Conservation (phyloP, 2,113 vertebrate genomes). For the Tragulus kanchil region DNA sequence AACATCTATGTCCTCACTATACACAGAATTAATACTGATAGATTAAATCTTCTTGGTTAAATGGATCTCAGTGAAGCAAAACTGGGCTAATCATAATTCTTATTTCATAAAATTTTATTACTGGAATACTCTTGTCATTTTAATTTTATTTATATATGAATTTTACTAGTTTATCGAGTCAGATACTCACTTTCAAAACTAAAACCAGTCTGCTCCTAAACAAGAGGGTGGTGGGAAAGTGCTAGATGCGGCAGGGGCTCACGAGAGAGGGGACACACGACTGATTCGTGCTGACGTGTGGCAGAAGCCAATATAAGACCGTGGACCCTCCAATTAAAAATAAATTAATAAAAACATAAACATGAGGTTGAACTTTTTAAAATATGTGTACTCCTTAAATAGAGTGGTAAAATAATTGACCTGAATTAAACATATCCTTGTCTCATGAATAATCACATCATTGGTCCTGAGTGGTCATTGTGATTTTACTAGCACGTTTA, state of each 20-base stretch:
- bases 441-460: background rate
- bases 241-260: background rate
- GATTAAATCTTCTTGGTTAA: background rate
- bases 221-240: background rate
- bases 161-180: background rate
- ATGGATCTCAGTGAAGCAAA: background rate
- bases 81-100: background rate
- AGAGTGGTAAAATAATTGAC: background rate
- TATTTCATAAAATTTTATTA: background rate
- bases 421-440: background rate
- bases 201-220: background rate
- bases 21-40: background rate
- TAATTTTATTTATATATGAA: background rate
- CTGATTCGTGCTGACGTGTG: background rate
- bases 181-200: background rate
- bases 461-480: background rate
- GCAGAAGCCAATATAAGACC: background rate
- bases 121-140: background rate
- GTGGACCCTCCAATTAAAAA: background rate
- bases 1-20: background rate
- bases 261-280: accelerated
- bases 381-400: background rate
- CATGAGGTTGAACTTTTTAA: accelerated
- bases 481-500: background rate
- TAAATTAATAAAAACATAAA: background rate